These are phyloP conservation scores for Pecten maximus DNA, from an alignment of 2,888 invertebrate species.

Conservation along the genomic window DNA sequence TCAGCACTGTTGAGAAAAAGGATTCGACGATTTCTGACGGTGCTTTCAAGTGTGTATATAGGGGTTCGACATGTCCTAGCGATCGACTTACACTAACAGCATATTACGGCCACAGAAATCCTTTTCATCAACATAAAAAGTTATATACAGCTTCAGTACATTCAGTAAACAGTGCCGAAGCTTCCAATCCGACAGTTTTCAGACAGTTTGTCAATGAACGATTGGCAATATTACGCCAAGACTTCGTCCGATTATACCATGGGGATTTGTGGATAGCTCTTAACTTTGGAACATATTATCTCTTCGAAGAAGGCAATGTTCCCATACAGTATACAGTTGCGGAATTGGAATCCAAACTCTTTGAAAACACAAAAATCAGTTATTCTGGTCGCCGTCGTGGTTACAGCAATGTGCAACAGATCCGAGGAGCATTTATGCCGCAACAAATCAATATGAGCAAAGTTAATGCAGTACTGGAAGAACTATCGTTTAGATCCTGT, in stretches of 20 bases:
- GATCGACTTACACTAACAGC: background rate
- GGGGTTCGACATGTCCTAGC: constrained; percentile 12
- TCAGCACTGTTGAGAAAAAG: background rate
- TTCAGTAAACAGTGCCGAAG: background rate
- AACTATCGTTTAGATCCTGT: background rate
- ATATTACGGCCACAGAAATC: background rate
- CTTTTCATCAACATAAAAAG: background rate
- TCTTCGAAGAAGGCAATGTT: background rate
- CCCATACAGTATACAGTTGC: background rate
- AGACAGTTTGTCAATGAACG: background rate
- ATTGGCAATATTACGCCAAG: background rate
- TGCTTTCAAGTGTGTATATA: constrained; percentile 30
- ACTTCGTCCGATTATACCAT: background rate
- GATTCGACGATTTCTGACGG: background rate
- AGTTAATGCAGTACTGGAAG: background rate
- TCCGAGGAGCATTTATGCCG: constrained; percentile 36
- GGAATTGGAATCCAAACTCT: background rate
- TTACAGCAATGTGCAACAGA: background rate
- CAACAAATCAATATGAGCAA: background rate
- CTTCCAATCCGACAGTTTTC: background rate
- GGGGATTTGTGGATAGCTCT: background rate
- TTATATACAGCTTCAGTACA: background rate
- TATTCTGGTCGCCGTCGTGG: no score
- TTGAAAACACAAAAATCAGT: background rate
- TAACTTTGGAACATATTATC: background rate